Evolutionary conservation across 2,797 vertebrate species (phyloP), one percentile per base, ranked within the genome.

Genomic region (Urocyon cinereoargenteus): DNA sequence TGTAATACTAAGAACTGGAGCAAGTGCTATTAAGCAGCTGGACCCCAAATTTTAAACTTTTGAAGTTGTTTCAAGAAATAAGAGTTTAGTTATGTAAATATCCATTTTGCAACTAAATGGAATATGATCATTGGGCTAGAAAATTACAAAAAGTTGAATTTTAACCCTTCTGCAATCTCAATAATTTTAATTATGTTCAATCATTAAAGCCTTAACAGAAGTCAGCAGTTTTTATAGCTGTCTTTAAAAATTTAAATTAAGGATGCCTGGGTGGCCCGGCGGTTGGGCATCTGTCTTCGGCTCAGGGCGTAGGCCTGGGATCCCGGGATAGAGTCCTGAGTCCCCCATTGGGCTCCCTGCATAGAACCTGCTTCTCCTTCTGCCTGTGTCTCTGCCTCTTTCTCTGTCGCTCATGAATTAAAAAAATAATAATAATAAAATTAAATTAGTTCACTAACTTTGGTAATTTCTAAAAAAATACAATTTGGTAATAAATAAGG

Each of bases 381-480:
- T 45, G 40, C 40, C 40, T 45, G 40, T 45, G 40, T 45, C 40
- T 45, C 40, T 45, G 40, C 40, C 7, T 45, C 40, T 45, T 45
- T 45, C 40, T 45, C 40, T 45, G 40, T 45, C 40, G 7, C 40
- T 45, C 40, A 45, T 45, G 40, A 45, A 45, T 8, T 45, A 45
- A 45, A 45, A 45, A 45, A 45, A 45, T 45, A 45, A 45, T 45
- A 8, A 45, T 45, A 45, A 45, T 45, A 45, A 45, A 45, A 45
- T 45, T 86, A 18, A 90, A 36, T 85, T 66, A 84, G 51, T 82
- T 34, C 12, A 59, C 77, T 87, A 64, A 64, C 21, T 85, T 57
- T 92, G 26, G 6, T 40, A 31, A 84, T 82, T 97, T 87, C 13
- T 84, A 95, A 87, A 92, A 61, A 96, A 83, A 77, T 8, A 22